Evolutionary conservation across 2,888 invertebrate species (phyloP), one percentile per base, ranked within the genome.

Genomic region (Margaritifera margaritifera): DNA sequence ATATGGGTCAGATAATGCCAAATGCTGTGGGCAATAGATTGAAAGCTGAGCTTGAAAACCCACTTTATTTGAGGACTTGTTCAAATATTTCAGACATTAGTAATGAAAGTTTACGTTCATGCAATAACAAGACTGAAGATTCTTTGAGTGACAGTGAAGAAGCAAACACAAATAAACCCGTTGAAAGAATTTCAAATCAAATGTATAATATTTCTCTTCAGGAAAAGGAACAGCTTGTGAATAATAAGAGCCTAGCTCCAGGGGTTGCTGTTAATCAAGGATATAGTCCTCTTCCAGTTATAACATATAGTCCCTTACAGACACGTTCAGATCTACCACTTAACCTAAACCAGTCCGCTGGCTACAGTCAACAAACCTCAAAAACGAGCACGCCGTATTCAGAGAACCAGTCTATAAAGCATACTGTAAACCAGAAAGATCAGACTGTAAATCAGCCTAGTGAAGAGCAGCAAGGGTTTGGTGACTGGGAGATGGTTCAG

Each of bases 401-500:
- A 61, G 62, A 67, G 20, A 42, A 50, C 19, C 53, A 52, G 19
- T 11, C 27, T 19, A 42, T 52, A 51, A 65, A 53, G 27, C 25
- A 59, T 8, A 24, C 58, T 62, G 53, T 58, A 15, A 64, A 60
- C 22, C 25, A 56, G 56, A 58, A 18, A 65, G 54, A 25, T 4
- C 54, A 59, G 4, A 57, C 58, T 62, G 52, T 20, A 51, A 65
- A 42, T 15, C 42, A 42, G 42, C 15, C 42, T 42, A 42, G 42
- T 15, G 11, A 42, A 27, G 77, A 77, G 51, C 64, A 71, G 58
- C 77, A 79, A 27, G 68, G 72, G 4, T 74, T 82, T 42, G 76
- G 79, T 72, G 84, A 84, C 64, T 84, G 86, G 86, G 84, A 84
- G 69, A 71, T 83, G 67, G 82, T 84, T 3, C 80, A 75, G 18